Percentiles rank a stretch among this genome's conserved stretches.
Evolutionary conservation across 2,113 vertebrate genomes (phyloP).

Genomic region (Camelus dromedarius): DNA sequence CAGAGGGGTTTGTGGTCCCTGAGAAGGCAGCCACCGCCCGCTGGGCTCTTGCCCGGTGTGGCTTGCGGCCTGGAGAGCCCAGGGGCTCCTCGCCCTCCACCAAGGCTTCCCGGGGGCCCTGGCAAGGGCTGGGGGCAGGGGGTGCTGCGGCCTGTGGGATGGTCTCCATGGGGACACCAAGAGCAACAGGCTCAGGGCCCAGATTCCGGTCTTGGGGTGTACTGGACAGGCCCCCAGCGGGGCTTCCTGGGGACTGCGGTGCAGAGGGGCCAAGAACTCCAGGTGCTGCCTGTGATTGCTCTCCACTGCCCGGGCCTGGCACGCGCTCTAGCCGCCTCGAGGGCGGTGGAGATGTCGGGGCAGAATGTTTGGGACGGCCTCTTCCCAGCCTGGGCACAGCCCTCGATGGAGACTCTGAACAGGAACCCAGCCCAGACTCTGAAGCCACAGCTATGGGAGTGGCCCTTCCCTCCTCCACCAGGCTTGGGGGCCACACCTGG

Average conservation of each 20-base stretch:
- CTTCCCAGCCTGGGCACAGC: neutral
- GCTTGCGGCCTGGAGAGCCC: neutral
- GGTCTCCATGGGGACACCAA: neutral
- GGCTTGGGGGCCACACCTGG: neutral
- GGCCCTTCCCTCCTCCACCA: neutral
- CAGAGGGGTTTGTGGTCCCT: constrained; percentile 62
- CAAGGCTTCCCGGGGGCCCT: neutral
- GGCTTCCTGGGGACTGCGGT: neutral
- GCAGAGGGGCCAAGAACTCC: too few relatives aligned
- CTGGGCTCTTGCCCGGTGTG: neutral
- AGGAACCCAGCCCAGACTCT: neutral
- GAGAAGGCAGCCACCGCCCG: neutral
- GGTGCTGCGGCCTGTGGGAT: neutral
- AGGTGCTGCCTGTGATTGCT: neutral
- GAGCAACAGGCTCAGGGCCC: neutral
- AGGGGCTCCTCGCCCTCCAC: neutral
- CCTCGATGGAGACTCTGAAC: neutral
- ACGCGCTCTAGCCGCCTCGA: neutral
- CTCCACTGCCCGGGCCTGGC: too few relatives aligned
- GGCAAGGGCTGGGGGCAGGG: neutral
- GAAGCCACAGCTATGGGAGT: neutral
- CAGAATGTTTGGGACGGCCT: neutral
- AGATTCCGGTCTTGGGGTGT: neutral
- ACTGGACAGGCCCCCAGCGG: neutral
- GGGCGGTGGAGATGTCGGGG: neutral